Conservation (phyloP, 2,888 invertebrate genomes). For the Dysmachus trigonus region DNA sequence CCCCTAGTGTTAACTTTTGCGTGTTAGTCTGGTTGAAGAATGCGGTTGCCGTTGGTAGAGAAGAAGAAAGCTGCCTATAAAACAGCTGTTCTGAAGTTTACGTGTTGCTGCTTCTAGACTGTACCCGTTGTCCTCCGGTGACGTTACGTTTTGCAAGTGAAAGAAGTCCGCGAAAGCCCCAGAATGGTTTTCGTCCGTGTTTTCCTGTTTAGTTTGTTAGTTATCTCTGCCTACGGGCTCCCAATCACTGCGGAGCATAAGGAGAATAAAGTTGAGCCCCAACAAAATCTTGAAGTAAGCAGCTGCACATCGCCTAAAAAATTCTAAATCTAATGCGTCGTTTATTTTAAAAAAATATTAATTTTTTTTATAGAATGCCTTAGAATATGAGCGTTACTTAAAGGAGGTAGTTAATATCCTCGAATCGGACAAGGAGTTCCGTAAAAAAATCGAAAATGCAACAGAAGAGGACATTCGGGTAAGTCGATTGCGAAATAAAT, state of each 20-base stretch:
- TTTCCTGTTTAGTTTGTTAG: neutral
- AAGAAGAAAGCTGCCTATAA: neutral
- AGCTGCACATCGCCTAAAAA: neutral
- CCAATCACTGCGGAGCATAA: neutral
- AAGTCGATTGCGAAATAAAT: constrained; percentile 51
- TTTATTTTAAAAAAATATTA: neutral
- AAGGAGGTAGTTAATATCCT: constrained; percentile 88
- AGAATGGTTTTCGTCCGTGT: neutral
- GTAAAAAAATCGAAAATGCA: constrained; percentile 81
- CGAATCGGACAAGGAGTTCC: constrained; percentile 88
- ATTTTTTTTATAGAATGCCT: constrained; percentile 51
- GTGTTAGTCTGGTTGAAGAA: neutral
- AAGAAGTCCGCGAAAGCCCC: neutral
- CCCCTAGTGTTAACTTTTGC: neutral
- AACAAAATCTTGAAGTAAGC: neutral
- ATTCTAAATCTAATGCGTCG: neutral
- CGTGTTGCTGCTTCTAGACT: no score
- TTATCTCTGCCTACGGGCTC: neutral
- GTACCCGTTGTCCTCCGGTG: neutral
- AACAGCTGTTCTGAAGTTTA: neutral
- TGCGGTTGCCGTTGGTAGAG: no score
- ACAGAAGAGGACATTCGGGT: constrained; percentile 85
- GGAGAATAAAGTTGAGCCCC: neutral
- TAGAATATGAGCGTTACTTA: constrained; percentile 83
- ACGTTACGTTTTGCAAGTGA: neutral